phyloP scores from a whole-genome alignment of 2,888 invertebrate species.

The Cryptus armator region DNA sequence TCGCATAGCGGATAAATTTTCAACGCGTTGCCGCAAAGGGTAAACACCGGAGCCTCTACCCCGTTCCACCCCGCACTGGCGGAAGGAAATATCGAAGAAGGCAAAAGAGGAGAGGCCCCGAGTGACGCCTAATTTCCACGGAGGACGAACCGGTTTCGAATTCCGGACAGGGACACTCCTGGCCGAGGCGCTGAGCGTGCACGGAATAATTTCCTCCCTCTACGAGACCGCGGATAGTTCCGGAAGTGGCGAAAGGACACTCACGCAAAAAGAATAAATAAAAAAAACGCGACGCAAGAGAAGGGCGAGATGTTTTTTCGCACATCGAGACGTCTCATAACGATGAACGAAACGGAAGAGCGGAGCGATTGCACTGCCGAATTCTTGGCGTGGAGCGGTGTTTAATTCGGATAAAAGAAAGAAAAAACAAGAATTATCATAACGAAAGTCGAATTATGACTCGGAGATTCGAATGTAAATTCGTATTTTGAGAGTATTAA shows the following conservation, averaged over 20 bases:
- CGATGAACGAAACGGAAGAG: constrained; percentile 38
- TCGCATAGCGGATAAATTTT: constrained; percentile 50
- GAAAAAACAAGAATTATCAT: background rate
- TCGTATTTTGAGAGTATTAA: constrained; percentile 6
- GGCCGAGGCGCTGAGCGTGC: constrained; percentile 52
- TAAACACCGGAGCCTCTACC: constrained; percentile 25
- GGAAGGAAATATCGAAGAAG: constrained; percentile 29
- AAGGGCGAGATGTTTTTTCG: constrained; percentile 58
- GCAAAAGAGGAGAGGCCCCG: constrained; percentile 29
- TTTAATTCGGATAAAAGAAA: constrained; percentile 31
- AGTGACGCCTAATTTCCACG: constrained; percentile 50
- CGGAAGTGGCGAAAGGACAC: constrained; percentile 24
- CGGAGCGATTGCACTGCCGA: constrained; percentile 16
- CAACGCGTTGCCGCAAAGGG: constrained; percentile 18
- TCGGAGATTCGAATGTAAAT: constrained; percentile 35
- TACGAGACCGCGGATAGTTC: constrained; percentile 1
- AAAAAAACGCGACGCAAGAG: constrained; percentile 33
- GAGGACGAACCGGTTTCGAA: constrained; percentile 57
- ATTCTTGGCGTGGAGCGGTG: constrained; percentile 39
- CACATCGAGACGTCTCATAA: constrained; percentile 50
- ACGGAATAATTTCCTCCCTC: constrained; percentile 49
- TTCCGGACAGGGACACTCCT: constrained; percentile 45
- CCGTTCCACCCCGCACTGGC: background rate
- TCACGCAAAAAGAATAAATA: background rate
- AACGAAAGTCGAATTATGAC: constrained; percentile 52